Percentiles rank a stretch among this genome's conserved stretches.
phyloP scores from a whole-genome alignment of 1,140 invertebrate genomes.

The Acromyrmex echinatior region DNA sequence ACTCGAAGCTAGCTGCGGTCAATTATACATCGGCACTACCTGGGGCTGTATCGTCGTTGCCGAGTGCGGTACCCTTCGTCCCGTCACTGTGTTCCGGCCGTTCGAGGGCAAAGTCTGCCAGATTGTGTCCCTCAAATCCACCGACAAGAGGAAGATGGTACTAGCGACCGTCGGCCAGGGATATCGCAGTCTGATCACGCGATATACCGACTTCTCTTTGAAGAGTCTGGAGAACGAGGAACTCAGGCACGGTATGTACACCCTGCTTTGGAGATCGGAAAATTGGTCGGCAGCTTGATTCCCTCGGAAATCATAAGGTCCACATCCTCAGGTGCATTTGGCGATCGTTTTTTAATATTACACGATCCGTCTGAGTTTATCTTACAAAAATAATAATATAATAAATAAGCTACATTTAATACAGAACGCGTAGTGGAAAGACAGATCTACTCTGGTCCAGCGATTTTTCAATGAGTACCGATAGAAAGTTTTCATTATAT shows the following conservation, averaged over 20 bases:
- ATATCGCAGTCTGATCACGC: slow-evolving; percentile 92
- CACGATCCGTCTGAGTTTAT: not conserved
- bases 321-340: not conserved
- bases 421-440: not conserved
- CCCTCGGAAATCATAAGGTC: slow-evolving; percentile 9
- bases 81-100: slow-evolving; percentile 96
- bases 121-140: slow-evolving; percentile 83
- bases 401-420: not conserved
- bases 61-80: slow-evolving; percentile 92
- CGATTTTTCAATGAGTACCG: not conserved
- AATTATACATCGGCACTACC: slow-evolving; percentile 95
- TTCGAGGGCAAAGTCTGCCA: slow-evolving; percentile 93
- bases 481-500: slow-evolving; percentile 9
- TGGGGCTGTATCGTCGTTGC: slow-evolving; percentile 97
- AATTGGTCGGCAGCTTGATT: slow-evolving; percentile 90
- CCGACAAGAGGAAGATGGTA: slow-evolving; percentile 86
- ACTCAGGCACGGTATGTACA: slow-evolving; percentile 89
- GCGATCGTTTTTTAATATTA: not conserved
- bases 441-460: not conserved
- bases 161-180: slow-evolving; percentile 94
- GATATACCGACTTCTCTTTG: slow-evolving; percentile 89
- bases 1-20: slow-evolving; percentile 90
- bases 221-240: slow-evolving; percentile 84
- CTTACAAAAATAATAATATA: slow-evolving; percentile 2
- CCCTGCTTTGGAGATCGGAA: slow-evolving; percentile 91